phyloP scores from a whole-genome alignment of 2,797 vertebrate species.

The Apodemus agrarius region DNA sequence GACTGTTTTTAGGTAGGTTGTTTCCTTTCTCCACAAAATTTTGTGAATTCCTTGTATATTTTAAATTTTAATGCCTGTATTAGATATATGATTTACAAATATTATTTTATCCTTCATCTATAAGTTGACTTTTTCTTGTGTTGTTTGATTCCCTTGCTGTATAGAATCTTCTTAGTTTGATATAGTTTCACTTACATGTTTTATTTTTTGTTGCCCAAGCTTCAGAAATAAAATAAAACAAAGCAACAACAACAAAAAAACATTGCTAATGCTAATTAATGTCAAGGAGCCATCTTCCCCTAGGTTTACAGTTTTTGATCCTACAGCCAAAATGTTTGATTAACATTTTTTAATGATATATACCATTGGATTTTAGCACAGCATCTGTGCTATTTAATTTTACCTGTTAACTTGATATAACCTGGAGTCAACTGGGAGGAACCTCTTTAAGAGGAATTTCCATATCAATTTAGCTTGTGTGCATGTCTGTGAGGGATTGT shows the following conservation, averaged over 20 bases:
- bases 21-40: background rate
- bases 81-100: background rate
- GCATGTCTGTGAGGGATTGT: background rate
- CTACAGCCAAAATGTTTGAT: background rate
- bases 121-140: background rate
- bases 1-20: background rate
- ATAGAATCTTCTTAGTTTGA: background rate
- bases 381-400: background rate
- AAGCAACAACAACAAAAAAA: background rate
- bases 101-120: background rate
- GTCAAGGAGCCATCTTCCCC: background rate
- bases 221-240: background rate
- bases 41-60: background rate
- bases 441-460: background rate
- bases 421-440: background rate
- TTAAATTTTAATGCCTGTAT: background rate
- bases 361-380: background rate
- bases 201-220: background rate
- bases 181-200: background rate
- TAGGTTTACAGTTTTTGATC: background rate
- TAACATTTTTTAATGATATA: background rate
- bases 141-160: background rate
- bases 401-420: background rate
- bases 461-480: background rate
- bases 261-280: background rate